Percentiles rank a stretch among this genome's conserved stretches.
These are phyloP conservation scores for Microcebus jonahi DNA, from an alignment of 2,113 vertebrate genomes.

Conservation along the genomic window DNA sequence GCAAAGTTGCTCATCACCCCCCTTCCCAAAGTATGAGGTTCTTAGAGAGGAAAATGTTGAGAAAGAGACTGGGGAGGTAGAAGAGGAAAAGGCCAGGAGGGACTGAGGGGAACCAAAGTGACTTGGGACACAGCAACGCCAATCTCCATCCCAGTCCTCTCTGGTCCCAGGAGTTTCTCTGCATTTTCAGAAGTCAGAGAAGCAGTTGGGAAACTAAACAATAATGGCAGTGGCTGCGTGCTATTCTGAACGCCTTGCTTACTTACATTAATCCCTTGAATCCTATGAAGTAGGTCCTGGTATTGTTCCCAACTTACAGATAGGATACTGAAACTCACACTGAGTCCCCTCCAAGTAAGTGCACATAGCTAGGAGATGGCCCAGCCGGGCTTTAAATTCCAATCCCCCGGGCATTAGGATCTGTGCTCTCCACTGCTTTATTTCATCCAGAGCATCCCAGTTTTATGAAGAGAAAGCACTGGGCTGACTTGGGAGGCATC, in stretches of 20 bases:
- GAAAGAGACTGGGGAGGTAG: not conserved
- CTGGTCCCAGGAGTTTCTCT: not conserved
- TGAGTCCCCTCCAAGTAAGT: not conserved
- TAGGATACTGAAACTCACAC: not conserved
- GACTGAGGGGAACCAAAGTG: not conserved
- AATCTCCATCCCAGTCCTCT: not conserved
- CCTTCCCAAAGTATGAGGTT: not conserved
- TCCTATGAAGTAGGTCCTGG: not conserved
- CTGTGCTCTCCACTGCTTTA: not conserved
- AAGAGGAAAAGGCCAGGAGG: fast-evolving
- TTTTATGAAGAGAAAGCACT: not conserved
- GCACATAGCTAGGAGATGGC: not conserved
- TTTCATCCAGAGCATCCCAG: not conserved
- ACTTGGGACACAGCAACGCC: not conserved
- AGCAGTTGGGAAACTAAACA: not conserved
- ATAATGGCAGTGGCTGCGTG: not conserved
- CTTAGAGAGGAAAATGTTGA: not conserved
- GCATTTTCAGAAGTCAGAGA: not conserved
- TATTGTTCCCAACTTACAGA: not conserved
- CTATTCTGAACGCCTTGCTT: not conserved
- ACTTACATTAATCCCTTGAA: not conserved
- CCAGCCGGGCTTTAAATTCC: not conserved
- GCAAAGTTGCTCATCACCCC: not conserved
- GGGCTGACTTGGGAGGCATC: not conserved
- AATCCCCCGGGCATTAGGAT: not conserved